These are phyloP conservation scores for Enteromius trimaculatus DNA, from an alignment of 2,797 vertebrate species.

Conservation along the genomic window DNA sequence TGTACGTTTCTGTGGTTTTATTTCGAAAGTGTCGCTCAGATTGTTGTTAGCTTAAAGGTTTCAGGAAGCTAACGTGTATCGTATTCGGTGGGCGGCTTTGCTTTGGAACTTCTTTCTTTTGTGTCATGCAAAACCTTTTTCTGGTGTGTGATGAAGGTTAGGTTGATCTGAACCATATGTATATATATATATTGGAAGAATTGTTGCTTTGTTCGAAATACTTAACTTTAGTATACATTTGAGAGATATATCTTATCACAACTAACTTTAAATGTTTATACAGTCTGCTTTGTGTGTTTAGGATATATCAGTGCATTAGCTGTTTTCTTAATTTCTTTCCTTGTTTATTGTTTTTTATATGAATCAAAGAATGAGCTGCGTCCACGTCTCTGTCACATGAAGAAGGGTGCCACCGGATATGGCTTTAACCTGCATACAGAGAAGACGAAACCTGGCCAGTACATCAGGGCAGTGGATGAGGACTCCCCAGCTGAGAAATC, in stretches of 20 bases:
- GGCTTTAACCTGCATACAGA: slow-evolving; percentile 98
- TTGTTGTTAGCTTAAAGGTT: neutral
- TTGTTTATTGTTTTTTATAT: slow-evolving; percentile 60
- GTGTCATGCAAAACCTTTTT: neutral
- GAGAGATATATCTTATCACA: neutral
- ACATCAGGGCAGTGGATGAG: slow-evolving; percentile 87
- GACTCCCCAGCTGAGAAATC: slow-evolving; percentile 88
- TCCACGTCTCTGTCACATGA: slow-evolving; percentile 90
- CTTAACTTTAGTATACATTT: neutral
- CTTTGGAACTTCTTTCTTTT: neutral
- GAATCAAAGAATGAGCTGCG: slow-evolving; percentile 78
- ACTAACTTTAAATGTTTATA: neutral
- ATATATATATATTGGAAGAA: neutral
- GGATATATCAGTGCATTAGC: neutral
- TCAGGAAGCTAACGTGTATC: neutral
- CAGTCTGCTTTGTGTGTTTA: neutral
- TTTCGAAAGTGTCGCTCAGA: neutral
- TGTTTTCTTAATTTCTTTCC: neutral
- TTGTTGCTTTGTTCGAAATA: neutral
- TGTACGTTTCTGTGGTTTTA: neutral
- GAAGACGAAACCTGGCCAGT: slow-evolving; percentile 89
- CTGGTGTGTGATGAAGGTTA: neutral
- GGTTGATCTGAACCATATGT: neutral
- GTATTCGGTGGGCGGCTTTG: neutral
- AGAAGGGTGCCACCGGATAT: slow-evolving; percentile 86